A percentile compares a stretch with the other conserved stretches of the same genome.
Conservation (phyloP, 2,113 vertebrate genomes). For the Oreochromis niloticus region DNA sequence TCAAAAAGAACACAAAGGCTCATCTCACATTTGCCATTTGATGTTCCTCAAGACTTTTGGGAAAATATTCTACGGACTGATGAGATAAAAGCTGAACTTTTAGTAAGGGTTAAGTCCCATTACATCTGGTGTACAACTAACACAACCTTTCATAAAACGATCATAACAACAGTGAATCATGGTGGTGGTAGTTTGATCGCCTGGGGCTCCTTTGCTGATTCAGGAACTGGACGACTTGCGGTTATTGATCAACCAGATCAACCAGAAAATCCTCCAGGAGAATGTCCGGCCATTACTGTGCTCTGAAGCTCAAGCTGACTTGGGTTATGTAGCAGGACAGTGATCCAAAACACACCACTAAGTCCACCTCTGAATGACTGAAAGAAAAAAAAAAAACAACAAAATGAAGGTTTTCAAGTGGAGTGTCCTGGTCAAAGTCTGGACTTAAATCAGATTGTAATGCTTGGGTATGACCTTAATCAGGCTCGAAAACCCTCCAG, state of each 20-base stretch:
- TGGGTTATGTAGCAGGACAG: background rate
- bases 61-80: background rate
- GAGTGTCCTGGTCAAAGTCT: background rate
- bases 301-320: background rate
- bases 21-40: background rate
- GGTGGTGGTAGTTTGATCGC: background rate
- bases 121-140: background rate
- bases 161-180: background rate
- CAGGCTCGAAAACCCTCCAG: background rate
- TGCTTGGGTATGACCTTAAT: background rate
- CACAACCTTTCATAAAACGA: background rate
- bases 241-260: background rate
- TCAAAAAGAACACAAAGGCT: background rate
- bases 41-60: background rate
- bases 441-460: background rate
- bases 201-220: background rate
- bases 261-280: background rate
- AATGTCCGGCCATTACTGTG: background rate
- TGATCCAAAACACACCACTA: background rate
- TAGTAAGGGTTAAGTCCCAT: background rate
- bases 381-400: accelerated
- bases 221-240: background rate
- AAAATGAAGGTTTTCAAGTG: background rate
- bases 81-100: background rate
- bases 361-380: background rate